A percentile compares a stretch with the other conserved stretches of the same genome.
phyloP scores from a whole-genome alignment of 2,113 vertebrate species.

The Centropus bengalensis region DNA sequence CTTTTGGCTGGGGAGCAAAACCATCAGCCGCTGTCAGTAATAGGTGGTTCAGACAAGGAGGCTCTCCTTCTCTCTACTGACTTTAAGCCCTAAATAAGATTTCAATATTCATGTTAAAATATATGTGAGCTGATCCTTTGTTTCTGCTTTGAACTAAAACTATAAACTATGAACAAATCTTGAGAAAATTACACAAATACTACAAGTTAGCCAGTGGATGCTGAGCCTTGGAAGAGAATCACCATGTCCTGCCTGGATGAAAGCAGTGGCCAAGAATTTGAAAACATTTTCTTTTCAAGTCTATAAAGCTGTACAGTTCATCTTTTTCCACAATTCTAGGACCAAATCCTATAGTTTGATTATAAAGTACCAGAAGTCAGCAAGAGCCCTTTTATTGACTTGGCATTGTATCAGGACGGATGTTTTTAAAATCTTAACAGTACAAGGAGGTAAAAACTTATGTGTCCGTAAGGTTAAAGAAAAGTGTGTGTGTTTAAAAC shows the following conservation, averaged over 20 bases:
- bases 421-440: conserved; percentile 36
- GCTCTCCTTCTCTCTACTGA: not conserved
- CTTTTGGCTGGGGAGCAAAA: not conserved
- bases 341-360: not conserved
- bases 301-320: not conserved
- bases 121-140: not conserved
- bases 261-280: not conserved
- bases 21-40: not conserved
- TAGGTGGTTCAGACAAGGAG: not conserved
- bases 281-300: conserved; percentile 19
- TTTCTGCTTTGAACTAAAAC: not conserved
- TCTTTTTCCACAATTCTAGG: not conserved
- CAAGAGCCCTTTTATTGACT: conserved; percentile 31
- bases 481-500: conserved; percentile 60
- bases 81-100: not conserved
- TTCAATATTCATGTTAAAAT: not conserved
- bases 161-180: not conserved
- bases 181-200: not conserved
- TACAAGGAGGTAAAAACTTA: not conserved
- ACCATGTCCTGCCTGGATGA: not conserved
- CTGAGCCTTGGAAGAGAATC: not conserved
- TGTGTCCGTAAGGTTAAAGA: conserved; percentile 36
- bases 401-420: not conserved
- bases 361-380: conserved; percentile 2
- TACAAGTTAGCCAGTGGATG: not conserved